Conservation (phyloP, 2,113 vertebrate genomes). For the Microcebus tavaratra region DNA sequence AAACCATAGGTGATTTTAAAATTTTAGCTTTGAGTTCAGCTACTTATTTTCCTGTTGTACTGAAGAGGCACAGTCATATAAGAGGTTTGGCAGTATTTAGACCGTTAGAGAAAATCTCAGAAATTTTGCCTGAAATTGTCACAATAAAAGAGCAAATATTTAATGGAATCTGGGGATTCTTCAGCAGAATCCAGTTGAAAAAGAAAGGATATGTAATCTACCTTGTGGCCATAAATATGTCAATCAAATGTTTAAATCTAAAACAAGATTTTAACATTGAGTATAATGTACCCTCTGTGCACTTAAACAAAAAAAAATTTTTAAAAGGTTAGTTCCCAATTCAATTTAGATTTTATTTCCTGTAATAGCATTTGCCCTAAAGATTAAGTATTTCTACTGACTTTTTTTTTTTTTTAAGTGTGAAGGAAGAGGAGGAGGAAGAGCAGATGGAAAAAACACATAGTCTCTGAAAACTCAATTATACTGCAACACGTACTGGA, state of each 20-base stretch:
- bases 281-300: background rate
- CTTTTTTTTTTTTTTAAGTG: background rate
- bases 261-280: background rate
- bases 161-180: background rate
- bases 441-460: background rate
- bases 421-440: background rate
- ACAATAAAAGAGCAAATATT: background rate
- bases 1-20: background rate
- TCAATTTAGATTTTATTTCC: constrained; percentile 14
- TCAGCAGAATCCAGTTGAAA: background rate
- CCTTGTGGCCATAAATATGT: constrained; percentile 15
- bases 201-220: constrained; percentile 34
- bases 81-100: background rate
- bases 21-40: background rate
- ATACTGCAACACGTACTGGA: background rate
- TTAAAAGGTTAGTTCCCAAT: background rate
- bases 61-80: background rate
- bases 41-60: background rate
- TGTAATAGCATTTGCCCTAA: background rate
- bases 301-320: constrained; percentile 15
- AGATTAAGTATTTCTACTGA: background rate
- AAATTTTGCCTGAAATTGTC: background rate
- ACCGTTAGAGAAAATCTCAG: background rate
- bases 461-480: constrained; percentile 47
- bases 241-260: background rate